These are phyloP conservation scores for Sinocyclocheilus anshuiensis DNA, from an alignment of 2,113 vertebrate species.

Conservation along the genomic window DNA sequence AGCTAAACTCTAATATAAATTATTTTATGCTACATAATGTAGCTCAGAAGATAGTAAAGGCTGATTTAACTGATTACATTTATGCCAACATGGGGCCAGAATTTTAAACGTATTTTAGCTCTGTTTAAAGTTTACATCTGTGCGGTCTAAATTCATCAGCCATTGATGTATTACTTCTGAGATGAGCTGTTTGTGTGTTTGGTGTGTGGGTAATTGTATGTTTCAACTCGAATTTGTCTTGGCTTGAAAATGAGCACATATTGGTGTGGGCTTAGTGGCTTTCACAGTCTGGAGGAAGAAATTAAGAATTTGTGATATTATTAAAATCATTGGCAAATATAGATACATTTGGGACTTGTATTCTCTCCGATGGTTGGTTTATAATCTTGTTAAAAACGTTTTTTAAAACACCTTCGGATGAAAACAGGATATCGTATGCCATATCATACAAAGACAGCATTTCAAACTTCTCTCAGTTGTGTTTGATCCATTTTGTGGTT, in stretches of 20 bases:
- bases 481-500: neutral
- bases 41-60: neutral
- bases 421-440: constrained; percentile 10
- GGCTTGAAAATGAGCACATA: constrained; percentile 65
- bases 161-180: neutral
- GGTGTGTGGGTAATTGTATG: constrained; percentile 21
- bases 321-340: constrained; percentile 73
- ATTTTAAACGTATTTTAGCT: neutral
- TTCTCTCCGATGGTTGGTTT: constrained; percentile 68
- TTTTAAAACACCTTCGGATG: constrained; percentile 63
- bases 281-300: constrained; percentile 61
- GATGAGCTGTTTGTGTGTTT: neutral
- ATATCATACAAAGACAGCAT: neutral
- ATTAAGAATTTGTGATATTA: constrained; percentile 65
- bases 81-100: neutral
- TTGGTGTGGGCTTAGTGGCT: constrained; percentile 73
- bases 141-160: neutral
- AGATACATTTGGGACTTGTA: constrained; percentile 55
- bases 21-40: neutral
- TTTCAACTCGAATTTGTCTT: constrained; percentile 58
- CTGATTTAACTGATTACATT: neutral
- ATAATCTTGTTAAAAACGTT: constrained; percentile 66
- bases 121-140: neutral
- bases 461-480: neutral
- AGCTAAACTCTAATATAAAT: neutral